Evolutionary conservation across 1,140 invertebrate species (phyloP).

Genomic region (Nautilus pompilius): DNA sequence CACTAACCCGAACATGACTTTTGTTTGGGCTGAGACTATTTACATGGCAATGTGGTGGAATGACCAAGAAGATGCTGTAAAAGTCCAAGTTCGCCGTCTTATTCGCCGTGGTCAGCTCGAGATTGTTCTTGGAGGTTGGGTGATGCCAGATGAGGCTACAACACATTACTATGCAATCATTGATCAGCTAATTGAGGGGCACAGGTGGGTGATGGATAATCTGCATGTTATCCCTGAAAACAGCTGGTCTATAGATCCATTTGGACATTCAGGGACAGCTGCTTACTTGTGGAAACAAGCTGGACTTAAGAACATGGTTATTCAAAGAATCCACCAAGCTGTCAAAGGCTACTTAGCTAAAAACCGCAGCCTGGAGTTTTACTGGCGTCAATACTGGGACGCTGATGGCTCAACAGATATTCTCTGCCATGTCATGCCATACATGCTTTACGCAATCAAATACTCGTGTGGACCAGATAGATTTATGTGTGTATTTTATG

Average conservation of each 20-base stretch:
- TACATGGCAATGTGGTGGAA: constrained; percentile 93
- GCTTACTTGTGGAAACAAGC: constrained; percentile 82
- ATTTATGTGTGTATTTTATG: constrained; percentile 96
- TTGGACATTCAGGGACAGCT: constrained; percentile 82
- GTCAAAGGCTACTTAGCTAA: constrained; percentile 87
- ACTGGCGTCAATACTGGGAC: constrained; percentile 92
- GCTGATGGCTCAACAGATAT: constrained; percentile 67
- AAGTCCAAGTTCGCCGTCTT: constrained; percentile 61
- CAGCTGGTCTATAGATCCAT: constrained; percentile 95
- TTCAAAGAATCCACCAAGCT: constrained; percentile 93
- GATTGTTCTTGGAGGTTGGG: constrained; percentile 95
- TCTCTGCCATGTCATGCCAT: constrained; percentile 97
- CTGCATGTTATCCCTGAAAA: constrained; percentile 64
- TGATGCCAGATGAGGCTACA: constrained; percentile 97
- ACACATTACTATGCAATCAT: constrained; percentile 90
- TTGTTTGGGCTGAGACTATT: constrained; percentile 97
- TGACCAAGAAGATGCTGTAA: constrained; percentile 69
- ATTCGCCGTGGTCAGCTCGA: constrained; percentile 84
- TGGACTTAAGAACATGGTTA: constrained; percentile 82
- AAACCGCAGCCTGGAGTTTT: constrained; percentile 83
- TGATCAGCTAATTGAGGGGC: constrained; percentile 92
- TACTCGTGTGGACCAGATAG: constrained; percentile 98
- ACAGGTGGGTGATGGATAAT: constrained; percentile 87
- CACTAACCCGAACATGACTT: constrained; percentile 78
- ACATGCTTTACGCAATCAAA: constrained; percentile 97